These are phyloP conservation scores for Leguminivora glycinivorella DNA, from an alignment of 1,140 invertebrate genomes.

Conservation along the genomic window DNA sequence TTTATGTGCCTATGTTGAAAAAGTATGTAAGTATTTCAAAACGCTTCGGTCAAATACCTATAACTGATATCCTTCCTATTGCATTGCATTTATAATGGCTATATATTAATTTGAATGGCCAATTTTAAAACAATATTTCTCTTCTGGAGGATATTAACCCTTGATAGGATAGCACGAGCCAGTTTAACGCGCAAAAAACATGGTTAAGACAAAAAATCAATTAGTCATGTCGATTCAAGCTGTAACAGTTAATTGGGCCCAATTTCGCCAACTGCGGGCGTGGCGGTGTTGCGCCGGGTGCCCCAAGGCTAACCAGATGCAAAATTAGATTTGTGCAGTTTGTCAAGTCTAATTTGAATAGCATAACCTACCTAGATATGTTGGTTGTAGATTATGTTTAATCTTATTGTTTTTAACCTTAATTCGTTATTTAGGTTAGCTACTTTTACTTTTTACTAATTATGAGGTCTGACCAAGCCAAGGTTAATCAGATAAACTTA, in stretches of 20 bases:
- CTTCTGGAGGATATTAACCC: too few species aligned
- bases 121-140: too few species aligned
- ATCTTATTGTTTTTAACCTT: background rate
- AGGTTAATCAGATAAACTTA: background rate
- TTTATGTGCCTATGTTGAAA: too few species aligned
- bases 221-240: background rate
- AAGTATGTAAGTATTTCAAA: too few species aligned
- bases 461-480: background rate
- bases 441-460: constrained; percentile 1
- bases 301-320: constrained; percentile 11
- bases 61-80: too few species aligned
- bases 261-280: constrained; percentile 1
- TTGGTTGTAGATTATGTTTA: background rate
- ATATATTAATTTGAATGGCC: too few species aligned
- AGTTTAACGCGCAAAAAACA: background rate
- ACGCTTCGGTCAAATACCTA: too few species aligned
- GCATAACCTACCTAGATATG: background rate
- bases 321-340: background rate
- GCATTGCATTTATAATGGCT: too few species aligned
- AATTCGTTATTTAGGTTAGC: background rate
- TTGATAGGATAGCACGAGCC: background rate
- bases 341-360: background rate
- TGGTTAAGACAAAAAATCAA: background rate
- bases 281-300: background rate
- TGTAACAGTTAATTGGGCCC: background rate